A percentile compares a stretch with the other conserved stretches of the same genome.
Conservation (phyloP, 2,113 vertebrate genomes). For the Emydura subglobosa region DNA sequence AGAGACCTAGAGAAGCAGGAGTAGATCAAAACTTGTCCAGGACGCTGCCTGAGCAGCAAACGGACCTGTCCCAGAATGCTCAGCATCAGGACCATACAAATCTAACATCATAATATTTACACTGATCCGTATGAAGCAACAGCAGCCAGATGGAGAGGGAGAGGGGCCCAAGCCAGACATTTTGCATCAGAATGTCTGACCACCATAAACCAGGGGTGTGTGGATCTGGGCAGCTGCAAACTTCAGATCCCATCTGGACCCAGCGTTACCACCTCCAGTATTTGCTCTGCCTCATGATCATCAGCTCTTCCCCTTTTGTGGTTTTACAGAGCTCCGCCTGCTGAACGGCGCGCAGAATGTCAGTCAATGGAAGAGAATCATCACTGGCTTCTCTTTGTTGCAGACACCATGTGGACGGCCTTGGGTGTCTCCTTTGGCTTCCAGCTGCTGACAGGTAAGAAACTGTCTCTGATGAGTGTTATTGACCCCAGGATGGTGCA, state of each 20-base stretch:
- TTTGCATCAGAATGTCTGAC: not conserved
- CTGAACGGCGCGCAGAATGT: too few relatives aligned
- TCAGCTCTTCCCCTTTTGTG: not conserved
- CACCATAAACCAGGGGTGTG: not conserved
- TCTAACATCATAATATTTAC: not conserved
- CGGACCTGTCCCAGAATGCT: not conserved
- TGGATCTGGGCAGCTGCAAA: not conserved
- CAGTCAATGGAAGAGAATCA: not conserved
- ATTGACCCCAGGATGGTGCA: not conserved
- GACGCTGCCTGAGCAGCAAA: too few relatives aligned
- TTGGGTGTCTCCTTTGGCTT: not conserved
- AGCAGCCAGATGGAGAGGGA: not conserved
- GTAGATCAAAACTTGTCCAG: too few relatives aligned
- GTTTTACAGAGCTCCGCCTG: not conserved
- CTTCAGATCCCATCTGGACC: not conserved
- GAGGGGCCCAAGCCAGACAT: not conserved
- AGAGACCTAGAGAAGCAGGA: too few relatives aligned
- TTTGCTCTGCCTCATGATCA: not conserved
- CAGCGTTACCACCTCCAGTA: not conserved
- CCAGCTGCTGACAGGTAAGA: not conserved
- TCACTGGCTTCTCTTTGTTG: not conserved
- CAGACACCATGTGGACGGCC: not conserved
- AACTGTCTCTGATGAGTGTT: not conserved
- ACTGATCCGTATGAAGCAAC: not conserved
- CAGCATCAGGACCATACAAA: not conserved